Evolutionary conservation across 1,140 invertebrate genomes (phyloP), one percentile per base, ranked within the genome.

Genomic region (Pristionchus pacificus): DNA sequence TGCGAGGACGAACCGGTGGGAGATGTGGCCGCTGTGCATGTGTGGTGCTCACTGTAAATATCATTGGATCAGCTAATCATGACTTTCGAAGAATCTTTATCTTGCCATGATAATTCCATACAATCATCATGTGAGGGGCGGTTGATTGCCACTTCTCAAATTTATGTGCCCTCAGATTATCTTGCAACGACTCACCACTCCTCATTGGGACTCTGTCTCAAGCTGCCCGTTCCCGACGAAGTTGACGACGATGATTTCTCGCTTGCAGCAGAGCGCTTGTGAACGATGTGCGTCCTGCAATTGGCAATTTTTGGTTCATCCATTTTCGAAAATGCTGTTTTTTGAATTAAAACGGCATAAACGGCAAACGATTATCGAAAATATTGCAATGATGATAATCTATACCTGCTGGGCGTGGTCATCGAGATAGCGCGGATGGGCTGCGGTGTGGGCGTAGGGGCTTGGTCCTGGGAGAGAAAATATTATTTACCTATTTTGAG

Each of bases 131-230:
- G 38, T 19, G 6, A 49, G 6, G 19, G 6, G 6, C 6, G 38
- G 38, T 10, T 10, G 19, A 10, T 49, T 49, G 38, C 6, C 38
- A 49, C 6, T 19, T 10, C 38, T n/a, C n/a, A n/a, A n/a, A n/a
- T n/a, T n/a, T n/a, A n/a, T n/a, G n/a, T n/a, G n/a, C n/a, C n/a
- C n/a, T n/a, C n/a, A n/a, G 19, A 49, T 49, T 10, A 49, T 49
- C 6, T 6, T 10, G 19, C 19, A 49, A 49, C 6, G 19, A 49
- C 38, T 49, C 38, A 49, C 38, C 6, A 10, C 6, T 49, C 6
- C 6, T 49, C 77, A 62, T 59, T n/a, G n/a, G n/a, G n/a, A n/a
- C n/a, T 25, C 31, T 62, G 57, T 64, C 58, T 33, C 24, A 28
- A 1, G 32, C n/a, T n/a, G 38, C 29, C 6, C 27, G 28, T 32